Conservation (phyloP, 2,888 invertebrate species). For the Deilephila elpenor region DNA sequence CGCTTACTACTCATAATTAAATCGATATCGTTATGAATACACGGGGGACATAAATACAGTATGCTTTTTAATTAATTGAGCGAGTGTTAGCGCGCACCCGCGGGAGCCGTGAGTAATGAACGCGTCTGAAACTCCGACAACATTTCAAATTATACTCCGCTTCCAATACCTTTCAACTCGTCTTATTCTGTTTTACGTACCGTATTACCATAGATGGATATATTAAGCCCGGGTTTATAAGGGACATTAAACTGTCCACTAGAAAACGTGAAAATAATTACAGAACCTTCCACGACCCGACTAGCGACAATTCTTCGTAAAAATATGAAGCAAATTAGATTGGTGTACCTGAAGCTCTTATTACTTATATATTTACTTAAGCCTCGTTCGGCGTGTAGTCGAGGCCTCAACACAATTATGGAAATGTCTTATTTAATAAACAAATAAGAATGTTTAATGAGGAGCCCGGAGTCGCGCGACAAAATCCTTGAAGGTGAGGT, state of each 20-base stretch:
- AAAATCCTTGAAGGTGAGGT: too few relatives aligned
- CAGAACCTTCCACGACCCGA: neutral
- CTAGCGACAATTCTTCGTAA: neutral
- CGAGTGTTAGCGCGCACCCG: neutral
- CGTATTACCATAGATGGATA: neutral
- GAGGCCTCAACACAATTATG: too few relatives aligned
- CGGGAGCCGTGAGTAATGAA: slow-evolving; percentile 11
- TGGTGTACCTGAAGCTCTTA: too few relatives aligned
- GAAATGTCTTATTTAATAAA: neutral
- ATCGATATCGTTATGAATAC: neutral
- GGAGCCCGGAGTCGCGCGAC: neutral
- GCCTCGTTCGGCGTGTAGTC: neutral
- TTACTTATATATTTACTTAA: neutral
- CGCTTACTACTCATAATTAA: neutral
- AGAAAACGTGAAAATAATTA: neutral
- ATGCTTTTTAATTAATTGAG: slow-evolving; percentile 17
- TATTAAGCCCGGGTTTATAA: neutral
- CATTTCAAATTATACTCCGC: neutral
- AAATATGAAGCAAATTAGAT: neutral
- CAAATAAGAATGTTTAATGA: slow-evolving; percentile 3
- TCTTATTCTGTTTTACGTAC: neutral
- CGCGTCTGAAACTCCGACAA: neutral
- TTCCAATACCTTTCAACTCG: neutral
- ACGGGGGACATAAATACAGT: neutral
- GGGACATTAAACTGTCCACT: neutral